A percentile compares a stretch with the other conserved stretches of the same genome.
Evolutionary conservation across 2,113 vertebrate species (phyloP).

Genomic region (Gorsachius goisagi): DNA sequence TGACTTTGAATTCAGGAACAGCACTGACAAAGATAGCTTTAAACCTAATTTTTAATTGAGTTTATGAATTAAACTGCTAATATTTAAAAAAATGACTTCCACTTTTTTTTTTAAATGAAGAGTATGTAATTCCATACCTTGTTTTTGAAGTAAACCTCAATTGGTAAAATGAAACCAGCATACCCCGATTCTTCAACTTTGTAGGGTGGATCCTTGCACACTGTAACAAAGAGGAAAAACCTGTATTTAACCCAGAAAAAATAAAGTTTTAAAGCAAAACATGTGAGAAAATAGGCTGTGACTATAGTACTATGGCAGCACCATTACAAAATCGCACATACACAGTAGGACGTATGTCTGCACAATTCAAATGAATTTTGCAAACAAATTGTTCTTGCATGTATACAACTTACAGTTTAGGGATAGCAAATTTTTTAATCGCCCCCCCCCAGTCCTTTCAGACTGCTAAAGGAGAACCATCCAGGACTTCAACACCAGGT

Average conservation of each 20-base stretch:
- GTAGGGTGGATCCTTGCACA: conserved; percentile 91
- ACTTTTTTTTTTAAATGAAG: not conserved
- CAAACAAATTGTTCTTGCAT: not conserved
- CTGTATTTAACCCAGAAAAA: not conserved
- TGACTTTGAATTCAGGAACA: not conserved
- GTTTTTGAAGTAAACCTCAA: conserved; percentile 93
- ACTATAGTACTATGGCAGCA: not conserved
- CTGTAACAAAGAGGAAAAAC: conserved; percentile 68
- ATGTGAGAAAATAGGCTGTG: not conserved
- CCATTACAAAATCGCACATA: not conserved
- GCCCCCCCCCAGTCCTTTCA: no score
- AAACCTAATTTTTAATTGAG: not conserved
- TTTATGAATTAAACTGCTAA: not conserved
- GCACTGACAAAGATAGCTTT: not conserved
- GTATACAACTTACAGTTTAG: not conserved
- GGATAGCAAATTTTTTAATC: not conserved
- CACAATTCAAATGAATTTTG: not conserved
- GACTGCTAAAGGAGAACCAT: not conserved
- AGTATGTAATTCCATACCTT: conserved; percentile 76
- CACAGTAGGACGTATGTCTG: fast-evolving
- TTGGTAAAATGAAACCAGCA: conserved; percentile 91
- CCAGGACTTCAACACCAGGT: not conserved
- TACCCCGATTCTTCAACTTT: conserved; percentile 93
- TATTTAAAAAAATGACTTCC: not conserved
- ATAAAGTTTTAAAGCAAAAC: not conserved